These are phyloP conservation scores for Ostrea denselamellosa DNA, from an alignment of 1,140 invertebrate species.

Conservation along the genomic window DNA sequence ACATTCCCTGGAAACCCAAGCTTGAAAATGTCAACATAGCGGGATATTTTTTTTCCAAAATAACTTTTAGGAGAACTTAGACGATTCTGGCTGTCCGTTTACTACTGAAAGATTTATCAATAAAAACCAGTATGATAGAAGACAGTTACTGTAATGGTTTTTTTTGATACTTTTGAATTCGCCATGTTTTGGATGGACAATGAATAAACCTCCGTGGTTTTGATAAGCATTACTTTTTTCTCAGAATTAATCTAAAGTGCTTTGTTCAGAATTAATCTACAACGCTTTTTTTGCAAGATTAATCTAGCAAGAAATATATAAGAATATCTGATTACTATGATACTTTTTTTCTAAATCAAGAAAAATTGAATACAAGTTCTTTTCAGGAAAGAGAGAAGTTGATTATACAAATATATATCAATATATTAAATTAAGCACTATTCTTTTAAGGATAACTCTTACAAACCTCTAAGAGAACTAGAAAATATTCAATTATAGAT, in stretches of 20 bases:
- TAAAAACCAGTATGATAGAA: background rate
- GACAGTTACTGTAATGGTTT: background rate
- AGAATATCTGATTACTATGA: background rate
- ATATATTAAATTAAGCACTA: background rate
- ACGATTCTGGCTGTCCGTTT: background rate
- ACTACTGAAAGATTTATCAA: background rate
- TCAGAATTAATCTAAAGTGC: background rate
- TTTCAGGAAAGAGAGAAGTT: background rate
- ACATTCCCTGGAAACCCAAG: background rate
- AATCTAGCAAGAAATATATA: background rate
- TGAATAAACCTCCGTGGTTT: background rate
- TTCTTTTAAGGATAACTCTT: background rate
- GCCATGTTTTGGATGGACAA: background rate
- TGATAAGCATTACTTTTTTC: background rate
- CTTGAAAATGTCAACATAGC: background rate
- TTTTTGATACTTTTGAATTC: background rate
- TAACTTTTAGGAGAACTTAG: background rate
- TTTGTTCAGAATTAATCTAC: too few relatives aligned
- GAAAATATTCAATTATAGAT: background rate
- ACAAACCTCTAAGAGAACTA: background rate
- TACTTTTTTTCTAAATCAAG: background rate
- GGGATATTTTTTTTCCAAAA: background rate
- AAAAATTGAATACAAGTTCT: background rate
- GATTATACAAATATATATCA: background rate
- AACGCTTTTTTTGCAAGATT: background rate